Evolutionary conservation across 1,140 invertebrate species (phyloP).

Genomic region (Ceratina japonica): DNA sequence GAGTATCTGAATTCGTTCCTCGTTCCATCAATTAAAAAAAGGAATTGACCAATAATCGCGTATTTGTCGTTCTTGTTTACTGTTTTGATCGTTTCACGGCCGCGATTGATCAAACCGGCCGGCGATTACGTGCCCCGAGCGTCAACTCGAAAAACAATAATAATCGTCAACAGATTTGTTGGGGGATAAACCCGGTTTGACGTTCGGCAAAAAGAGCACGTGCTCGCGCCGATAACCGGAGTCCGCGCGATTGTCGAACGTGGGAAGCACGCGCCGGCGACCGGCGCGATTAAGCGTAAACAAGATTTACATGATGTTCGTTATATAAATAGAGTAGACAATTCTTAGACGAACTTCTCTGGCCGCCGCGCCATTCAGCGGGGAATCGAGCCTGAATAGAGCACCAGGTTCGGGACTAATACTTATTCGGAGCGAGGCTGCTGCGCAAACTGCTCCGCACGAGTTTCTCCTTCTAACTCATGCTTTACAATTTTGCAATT

Average conservation of each 20-base stretch:
- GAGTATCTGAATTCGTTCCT: constrained; percentile 61
- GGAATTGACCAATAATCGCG: not conserved
- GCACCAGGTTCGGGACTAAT: not conserved
- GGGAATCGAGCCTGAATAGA: constrained; percentile 11
- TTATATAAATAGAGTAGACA: no score
- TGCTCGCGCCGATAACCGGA: not conserved
- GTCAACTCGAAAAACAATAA: not conserved
- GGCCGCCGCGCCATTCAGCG: not conserved
- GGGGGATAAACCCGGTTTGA: not conserved
- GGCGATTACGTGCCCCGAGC: no score
- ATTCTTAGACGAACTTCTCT: not conserved
- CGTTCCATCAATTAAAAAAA: not conserved
- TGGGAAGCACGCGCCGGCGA: not conserved
- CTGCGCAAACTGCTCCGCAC: not conserved
- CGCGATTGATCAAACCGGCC: not conserved
- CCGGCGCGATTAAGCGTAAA: not conserved
- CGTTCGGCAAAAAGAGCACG: not conserved
- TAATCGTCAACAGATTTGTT: not conserved
- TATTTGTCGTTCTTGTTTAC: not conserved
- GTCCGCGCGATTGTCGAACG: not conserved
- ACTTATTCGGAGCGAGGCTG: not conserved
- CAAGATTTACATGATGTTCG: not conserved
- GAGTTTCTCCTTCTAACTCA: constrained; percentile 20
- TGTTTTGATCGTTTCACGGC: not conserved
- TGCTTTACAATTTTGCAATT: constrained; percentile 31